Percentiles rank a stretch among this genome's conserved stretches.
Conservation (phyloP, 2,797 vertebrate species). For the Phalloptychus januarius region DNA sequence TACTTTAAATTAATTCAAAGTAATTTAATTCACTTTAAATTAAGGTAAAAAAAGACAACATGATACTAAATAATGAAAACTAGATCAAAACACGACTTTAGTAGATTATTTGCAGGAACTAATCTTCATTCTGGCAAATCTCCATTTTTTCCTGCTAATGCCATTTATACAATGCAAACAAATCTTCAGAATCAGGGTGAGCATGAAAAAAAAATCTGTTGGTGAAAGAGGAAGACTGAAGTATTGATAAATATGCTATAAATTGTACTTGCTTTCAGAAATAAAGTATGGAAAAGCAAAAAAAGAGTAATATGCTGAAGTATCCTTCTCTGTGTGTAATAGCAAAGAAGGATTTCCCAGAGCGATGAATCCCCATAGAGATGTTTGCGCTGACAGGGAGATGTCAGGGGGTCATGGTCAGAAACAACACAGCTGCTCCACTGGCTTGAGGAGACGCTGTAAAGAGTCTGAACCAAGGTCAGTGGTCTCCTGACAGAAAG, state of each 20-base stretch:
- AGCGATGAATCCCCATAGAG: slow-evolving; percentile 21
- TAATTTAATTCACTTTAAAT: background rate
- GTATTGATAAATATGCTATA: slow-evolving; percentile 3
- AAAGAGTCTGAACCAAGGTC: slow-evolving; percentile 14
- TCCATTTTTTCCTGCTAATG: background rate
- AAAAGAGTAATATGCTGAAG: background rate
- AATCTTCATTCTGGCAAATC: background rate
- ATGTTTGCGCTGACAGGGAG: slow-evolving; percentile 14
- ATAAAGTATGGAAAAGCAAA: slow-evolving; percentile 22
- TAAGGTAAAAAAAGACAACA: background rate
- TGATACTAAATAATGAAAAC: background rate
- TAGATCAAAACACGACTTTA: background rate
- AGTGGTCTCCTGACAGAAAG: slow-evolving; percentile 10
- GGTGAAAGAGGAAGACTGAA: background rate
- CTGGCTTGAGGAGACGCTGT: background rate
- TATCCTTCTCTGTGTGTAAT: slow-evolving; percentile 3
- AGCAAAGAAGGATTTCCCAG: slow-evolving; percentile 14
- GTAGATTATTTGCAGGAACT: background rate
- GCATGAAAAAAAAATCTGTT: background rate
- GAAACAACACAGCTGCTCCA: slow-evolving; percentile 12
- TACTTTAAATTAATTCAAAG: too few species aligned
- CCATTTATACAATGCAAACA: background rate
- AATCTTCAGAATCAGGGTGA: background rate
- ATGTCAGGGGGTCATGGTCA: slow-evolving; percentile 41
- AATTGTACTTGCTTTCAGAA: background rate